Conservation (phyloP, 2,113 vertebrate genomes). For the Nibea albiflora region DNA sequence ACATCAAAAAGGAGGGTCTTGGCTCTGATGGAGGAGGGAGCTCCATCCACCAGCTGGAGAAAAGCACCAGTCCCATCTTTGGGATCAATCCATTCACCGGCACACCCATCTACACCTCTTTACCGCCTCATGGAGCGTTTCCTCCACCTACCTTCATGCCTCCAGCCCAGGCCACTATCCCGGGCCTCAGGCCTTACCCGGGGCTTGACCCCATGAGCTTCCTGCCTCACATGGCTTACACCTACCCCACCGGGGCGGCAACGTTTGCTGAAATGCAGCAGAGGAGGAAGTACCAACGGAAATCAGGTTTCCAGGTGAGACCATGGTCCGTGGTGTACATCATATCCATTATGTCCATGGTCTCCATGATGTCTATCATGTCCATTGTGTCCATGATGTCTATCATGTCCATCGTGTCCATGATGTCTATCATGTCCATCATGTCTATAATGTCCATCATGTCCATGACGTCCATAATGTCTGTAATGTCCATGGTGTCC, state of each 20-base stretch:
- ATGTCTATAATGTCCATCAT: no score
- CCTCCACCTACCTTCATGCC: constrained; percentile 94
- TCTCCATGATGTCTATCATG: no score
- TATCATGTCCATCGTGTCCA: no score
- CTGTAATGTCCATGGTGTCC: no score
- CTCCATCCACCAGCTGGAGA: constrained; percentile 84
- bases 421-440: no score
- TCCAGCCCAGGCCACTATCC: constrained; percentile 93
- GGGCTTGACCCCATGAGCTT: constrained; percentile 97
- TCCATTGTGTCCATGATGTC: no score
- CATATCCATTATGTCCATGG: no score
- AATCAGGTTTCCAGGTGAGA: constrained; percentile 96
- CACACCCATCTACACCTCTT: constrained; percentile 92
- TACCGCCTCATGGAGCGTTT: constrained; percentile 94
- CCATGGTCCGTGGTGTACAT: neutral
- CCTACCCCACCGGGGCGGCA: constrained; percentile 93
- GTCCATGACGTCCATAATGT: no score
- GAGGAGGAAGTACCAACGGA: constrained; percentile 94
- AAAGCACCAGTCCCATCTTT: constrained; percentile 94
- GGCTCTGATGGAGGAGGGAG: constrained; percentile 83
- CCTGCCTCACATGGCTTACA: constrained; percentile 98
- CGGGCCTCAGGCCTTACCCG: constrained; percentile 92
- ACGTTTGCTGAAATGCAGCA: constrained; percentile 96
- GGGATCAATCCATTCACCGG: constrained; percentile 93
- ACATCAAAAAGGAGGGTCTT: constrained; percentile 95